Base-by-base conservation (phyloP, 2,888 invertebrate genomes). In the Monochamus alternatus region DNA sequence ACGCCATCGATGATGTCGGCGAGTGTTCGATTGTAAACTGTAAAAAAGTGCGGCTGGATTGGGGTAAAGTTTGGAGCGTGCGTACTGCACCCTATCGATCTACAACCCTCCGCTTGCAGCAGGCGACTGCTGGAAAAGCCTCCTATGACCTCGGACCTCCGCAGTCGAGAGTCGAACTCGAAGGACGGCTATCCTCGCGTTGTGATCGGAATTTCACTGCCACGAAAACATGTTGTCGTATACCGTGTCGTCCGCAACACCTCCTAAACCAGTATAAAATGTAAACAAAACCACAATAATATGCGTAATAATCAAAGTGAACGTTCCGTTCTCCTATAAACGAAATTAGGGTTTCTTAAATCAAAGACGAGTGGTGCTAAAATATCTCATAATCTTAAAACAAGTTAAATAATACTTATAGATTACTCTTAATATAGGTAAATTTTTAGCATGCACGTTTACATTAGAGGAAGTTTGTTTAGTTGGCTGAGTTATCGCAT, bases 81-180 rank as follows among this genome's bases (percentile, higher is more conserved):
- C 83, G 83, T 82, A 78, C 77, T 82, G 77, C 75, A 71, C 63
- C 75, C 79, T 82, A 83, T 82, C 82, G 82, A 81, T 83, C 55
- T 78, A 81, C 83, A 82, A 78, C 79, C 72, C 75, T 73, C 81
- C 86, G 85, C 88, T 89, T 89, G 89, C 90, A 89, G 89, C 69
- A 47, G 65, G 47, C 75, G 76, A 89, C 89, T 89, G 88, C 89
- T 90, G 91, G 90, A 90, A 90, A 90, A 90, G 90, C 90, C 90
- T 89, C 90, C 90, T 90, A 90, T 91, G 91, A 90, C 84, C 84
- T 82, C 82, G 81, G 78, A 76, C 75, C 78, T 81, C 79, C 90
- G 90, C 89, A 89, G 87, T 89, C 78, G 82, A 83, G 83, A 82
- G 79, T 80, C 78, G 84, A 71, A 75, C 73, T 75, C 78, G 80